Evolutionary conservation across 1,140 invertebrate genomes (phyloP), one percentile per base, ranked within the genome.

Genomic region (Atta cephalotes): DNA sequence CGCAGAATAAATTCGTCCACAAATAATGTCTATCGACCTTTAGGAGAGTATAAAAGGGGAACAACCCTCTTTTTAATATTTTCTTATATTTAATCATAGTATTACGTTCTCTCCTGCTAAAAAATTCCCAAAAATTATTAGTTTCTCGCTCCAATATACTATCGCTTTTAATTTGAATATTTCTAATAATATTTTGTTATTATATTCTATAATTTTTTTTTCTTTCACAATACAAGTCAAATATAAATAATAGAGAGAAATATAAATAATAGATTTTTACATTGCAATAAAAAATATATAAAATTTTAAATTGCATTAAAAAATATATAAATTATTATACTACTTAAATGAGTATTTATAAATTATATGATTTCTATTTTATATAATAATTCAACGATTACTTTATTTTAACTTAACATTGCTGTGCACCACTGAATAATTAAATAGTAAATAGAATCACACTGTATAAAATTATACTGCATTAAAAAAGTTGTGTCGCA

Each of bases 1-100:
- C 14, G n/a, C 31, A 58, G 31, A 58, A 76, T 58, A 58, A 76
- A 60, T 76, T 60, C 14, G 6, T 39, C 6, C 56, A 16, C 3
- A 76, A 31, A 76, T 76, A 31, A 76, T 76, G 58, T 25, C n/a
- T 25, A 39, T 76, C n/a, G 35, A 76, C 60, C 18, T 39, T 63
- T 68, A 68, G 65, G 25, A 72, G n/a, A 53, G 53, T 53, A 51
- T 31, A 31, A 72, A 66, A 72, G 16, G 9, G 70, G 16, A 53
- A 28, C 9, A 12, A 5, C 5, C 70, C n/a, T 16, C 21, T 72
- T 35, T 72, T 28, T 51, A 72, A 58, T 21, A 58, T 76, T 58
- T 60, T 12, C 14, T 60, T 1, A 53, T 4, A 56, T 18, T 56
- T 74, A 53, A 49, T 71, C 45, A 71, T 72, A 1, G 7, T 16